Evolutionary conservation across 2,888 invertebrate species (phyloP), one percentile per base, ranked within the genome.

Genomic region (Meteorus cinctellus): DNA sequence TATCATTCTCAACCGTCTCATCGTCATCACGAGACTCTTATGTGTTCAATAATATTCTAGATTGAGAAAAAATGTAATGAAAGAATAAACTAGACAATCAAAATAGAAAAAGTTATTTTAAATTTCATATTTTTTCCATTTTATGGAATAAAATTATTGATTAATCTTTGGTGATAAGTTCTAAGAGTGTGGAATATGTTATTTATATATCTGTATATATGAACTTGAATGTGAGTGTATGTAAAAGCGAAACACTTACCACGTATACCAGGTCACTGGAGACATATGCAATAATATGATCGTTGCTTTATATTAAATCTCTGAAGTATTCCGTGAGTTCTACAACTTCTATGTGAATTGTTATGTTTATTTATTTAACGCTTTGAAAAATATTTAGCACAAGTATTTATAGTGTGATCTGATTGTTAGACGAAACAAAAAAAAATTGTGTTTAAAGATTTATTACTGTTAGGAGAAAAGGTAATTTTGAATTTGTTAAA

Each of bases 321-420:
- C 24, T 19, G 41, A 19, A 41, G n/a, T 41, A 65, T 65, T 62
- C 19, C 65, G 36, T 65, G 24, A 70, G 31, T 36, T 36, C 36
- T 70, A 31, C 59, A 6, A 48, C 29, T 6, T 24, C 10, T 16
- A 29, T 8, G 29, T 36, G 12, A 24, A n/a, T 55, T 27, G 55
- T 70, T 34, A 48, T 70, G 19, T 41, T 14, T 45, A 41, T 41
- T 66, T 27, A 51, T 48, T 68, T 31, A 45, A 68, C 68, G 68
- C 51, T 51, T 48, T 66, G 16, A 12, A 51, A 62, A 55, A 71
- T 24, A 62, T 71, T 62, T 36, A 29, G 48, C 19, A 62, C 71
- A 60, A 59, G 27, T 62, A 62, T 71, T n/a, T 71, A 24, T 59
- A 29, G 14, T 65, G 41, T 8, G 19, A 12, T 12, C 34, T 36